Evolutionary conservation across 2,888 invertebrate species (phyloP).

Genomic region (Hirtodrosophila histrioides): DNA sequence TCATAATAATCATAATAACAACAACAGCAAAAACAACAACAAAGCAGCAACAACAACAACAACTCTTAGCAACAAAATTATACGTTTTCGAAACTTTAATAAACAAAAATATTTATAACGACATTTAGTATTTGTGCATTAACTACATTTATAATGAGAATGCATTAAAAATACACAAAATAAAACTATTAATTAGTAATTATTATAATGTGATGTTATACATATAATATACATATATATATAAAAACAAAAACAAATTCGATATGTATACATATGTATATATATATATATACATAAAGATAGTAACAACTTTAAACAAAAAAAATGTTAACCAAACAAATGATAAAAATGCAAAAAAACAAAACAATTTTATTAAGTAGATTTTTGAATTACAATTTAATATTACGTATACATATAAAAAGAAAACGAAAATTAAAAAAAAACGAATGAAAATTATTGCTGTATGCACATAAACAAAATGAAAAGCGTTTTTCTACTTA

Average conservation of each 20-base stretch:
- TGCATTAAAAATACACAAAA: conserved; percentile 28
- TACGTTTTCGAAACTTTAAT: conserved; percentile 41
- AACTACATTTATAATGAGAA: conserved; percentile 55
- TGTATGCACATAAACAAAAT: conserved; percentile 35
- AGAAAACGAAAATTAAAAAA: conserved; percentile 13
- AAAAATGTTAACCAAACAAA: conserved; percentile 68
- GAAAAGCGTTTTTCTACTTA: conserved; percentile 59
- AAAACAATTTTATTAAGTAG: conserved; percentile 79
- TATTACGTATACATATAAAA: conserved; percentile 46
- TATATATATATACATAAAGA: conserved; percentile 24
- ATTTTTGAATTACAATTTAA: conserved; percentile 74
- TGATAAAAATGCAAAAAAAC: conserved; percentile 44
- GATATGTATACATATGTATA: conserved; percentile 23
- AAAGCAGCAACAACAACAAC: conserved; percentile 3
- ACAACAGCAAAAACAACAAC: conserved; percentile 9
- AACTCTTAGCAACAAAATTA: conserved; percentile 32
- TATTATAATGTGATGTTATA: conserved; percentile 83
- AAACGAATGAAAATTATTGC: conserved; percentile 33
- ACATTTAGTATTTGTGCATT: conserved; percentile 66
- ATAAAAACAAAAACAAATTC: conserved; percentile 39
- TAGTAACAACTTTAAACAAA: conserved; percentile 53
- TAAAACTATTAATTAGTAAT: conserved; percentile 75
- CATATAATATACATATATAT: conserved; percentile 45
- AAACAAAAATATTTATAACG: conserved; percentile 68
- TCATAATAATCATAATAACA: conserved; percentile 1